Evolutionary conservation across 2,797 vertebrate genomes (phyloP).

Genomic region (Acipenser transmontanus): DNA sequence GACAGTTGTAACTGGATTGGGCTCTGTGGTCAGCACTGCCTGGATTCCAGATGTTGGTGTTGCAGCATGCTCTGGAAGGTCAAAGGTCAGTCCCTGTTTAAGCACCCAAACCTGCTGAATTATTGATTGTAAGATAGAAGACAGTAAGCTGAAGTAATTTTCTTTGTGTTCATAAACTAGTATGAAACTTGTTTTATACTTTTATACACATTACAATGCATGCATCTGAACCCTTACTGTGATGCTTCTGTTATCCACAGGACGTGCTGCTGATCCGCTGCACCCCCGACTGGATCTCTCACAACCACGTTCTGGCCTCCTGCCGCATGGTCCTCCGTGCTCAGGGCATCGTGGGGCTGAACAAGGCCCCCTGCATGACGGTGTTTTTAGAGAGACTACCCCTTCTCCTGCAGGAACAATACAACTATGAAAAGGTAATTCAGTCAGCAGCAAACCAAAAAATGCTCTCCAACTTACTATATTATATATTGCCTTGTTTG

Average conservation of each 20-base stretch:
- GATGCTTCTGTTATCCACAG: conserved; percentile 29
- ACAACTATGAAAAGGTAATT: conserved; percentile 51
- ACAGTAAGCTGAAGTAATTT: not conserved
- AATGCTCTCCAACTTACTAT: too few relatives aligned
- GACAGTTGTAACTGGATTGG: conserved; percentile 62
- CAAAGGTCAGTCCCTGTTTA: conserved; percentile 55
- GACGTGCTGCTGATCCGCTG: conserved; percentile 68
- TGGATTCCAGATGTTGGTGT: conserved; percentile 69
- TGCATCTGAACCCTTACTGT: not conserved
- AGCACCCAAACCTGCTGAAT: not conserved
- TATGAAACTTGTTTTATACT: too few relatives aligned
- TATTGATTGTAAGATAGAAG: not conserved
- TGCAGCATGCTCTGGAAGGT: conserved; percentile 63
- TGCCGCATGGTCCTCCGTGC: conserved; percentile 63
- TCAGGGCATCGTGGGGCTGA: conserved; percentile 66
- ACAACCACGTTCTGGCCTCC: conserved; percentile 64
- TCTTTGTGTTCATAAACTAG: not conserved
- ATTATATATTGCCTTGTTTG: too few relatives aligned
- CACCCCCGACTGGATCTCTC: conserved; percentile 64
- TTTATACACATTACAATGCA: too few relatives aligned
- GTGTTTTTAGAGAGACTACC: conserved; percentile 71
- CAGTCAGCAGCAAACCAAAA: too few relatives aligned
- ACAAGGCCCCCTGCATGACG: conserved; percentile 64
- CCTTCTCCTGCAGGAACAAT: conserved; percentile 64
- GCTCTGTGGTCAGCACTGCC: conserved; percentile 60